Evolutionary conservation across 2,797 vertebrate genomes (phyloP).

Genomic region (Naso thynnoides): DNA sequence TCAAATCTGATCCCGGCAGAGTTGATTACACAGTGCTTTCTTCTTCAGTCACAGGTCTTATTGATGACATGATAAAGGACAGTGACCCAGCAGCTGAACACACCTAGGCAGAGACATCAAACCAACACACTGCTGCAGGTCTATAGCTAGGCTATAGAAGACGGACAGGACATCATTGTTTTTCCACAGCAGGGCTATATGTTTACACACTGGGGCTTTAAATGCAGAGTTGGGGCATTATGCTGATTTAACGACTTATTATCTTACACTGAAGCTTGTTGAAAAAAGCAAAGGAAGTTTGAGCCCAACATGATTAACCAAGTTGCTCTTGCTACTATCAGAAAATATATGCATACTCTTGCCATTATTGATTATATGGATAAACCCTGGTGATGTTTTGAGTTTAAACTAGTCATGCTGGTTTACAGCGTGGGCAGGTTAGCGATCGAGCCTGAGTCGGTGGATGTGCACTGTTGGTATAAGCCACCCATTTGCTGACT

Average conservation of each 20-base stretch:
- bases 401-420: slow-evolving; percentile 18
- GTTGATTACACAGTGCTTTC: slow-evolving; percentile 63
- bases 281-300: not conserved
- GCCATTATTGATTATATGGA: not conserved
- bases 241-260: slow-evolving; percentile 50
- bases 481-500: slow-evolving; percentile 2
- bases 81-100: slow-evolving; percentile 58
- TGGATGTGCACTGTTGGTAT: slow-evolving; percentile 17
- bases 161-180: slow-evolving; percentile 32
- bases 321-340: not conserved
- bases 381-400: not conserved
- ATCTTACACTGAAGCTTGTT: slow-evolving; percentile 8
- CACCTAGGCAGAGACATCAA: slow-evolving; percentile 50
- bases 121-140: slow-evolving; percentile 54
- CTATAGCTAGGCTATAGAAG: slow-evolving; percentile 53
- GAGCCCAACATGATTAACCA: slow-evolving; percentile 5
- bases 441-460: not conserved
- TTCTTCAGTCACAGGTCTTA: slow-evolving; percentile 54
- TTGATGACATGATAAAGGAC: slow-evolving; percentile 72
- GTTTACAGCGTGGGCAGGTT: not conserved
- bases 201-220: slow-evolving; percentile 4
- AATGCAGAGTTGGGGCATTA: slow-evolving; percentile 14
- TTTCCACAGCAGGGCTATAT: slow-evolving; percentile 3
- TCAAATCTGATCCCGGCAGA: slow-evolving; percentile 61
- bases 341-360: not conserved